Evolutionary conservation across 2,888 invertebrate genomes (phyloP).

Genomic region (Fragum whitleyi): DNA sequence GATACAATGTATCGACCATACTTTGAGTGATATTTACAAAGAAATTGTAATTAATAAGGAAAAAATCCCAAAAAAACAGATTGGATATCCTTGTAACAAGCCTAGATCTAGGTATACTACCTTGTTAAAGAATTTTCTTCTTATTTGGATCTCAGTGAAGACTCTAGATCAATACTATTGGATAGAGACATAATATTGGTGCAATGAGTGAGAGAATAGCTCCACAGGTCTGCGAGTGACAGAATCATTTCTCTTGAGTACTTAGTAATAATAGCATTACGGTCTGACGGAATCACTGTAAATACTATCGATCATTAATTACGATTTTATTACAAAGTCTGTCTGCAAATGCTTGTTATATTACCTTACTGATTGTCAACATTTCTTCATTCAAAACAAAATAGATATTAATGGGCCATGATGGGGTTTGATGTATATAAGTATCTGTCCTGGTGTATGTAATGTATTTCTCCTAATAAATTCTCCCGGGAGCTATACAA

Average conservation of each 20-base stretch:
- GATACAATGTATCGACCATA: no score
- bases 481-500: no score
- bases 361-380: no score
- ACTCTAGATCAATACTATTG: not conserved
- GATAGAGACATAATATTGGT: not conserved
- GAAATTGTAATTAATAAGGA: no score
- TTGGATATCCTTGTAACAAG: no score
- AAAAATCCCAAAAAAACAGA: no score
- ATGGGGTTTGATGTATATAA: no score
- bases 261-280: not conserved
- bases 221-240: not conserved
- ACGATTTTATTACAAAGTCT: not conserved
- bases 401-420: no score
- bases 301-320: not conserved
- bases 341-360: not conserved
- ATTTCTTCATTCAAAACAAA: no score
- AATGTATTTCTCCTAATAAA: no score
- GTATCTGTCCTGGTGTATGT: no score
- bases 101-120: not conserved
- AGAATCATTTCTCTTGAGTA: not conserved
- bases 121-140: not conserved
- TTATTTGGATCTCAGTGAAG: not conserved
- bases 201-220: not conserved
- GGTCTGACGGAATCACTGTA: not conserved
- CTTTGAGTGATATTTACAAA: no score